Evolutionary conservation across 1,140 invertebrate species (phyloP), one percentile per base, ranked within the genome.

Genomic region (Procambarus clarkii): DNA sequence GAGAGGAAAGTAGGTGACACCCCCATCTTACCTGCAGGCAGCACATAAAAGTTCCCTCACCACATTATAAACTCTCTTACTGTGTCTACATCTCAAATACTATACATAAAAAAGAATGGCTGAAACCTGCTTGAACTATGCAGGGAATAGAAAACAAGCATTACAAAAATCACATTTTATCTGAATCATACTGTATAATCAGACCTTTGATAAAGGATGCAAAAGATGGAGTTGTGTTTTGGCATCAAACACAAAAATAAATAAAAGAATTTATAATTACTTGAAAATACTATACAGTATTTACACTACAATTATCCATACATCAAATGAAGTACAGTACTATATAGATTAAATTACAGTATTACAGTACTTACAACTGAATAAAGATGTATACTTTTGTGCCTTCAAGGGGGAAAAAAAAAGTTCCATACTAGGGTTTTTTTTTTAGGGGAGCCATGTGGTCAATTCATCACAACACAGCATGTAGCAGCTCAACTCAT

Each of bases 261-360:
- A 54, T 82, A 82, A 82, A 82, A 60, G 80, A 82, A 82, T 82
- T 82, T 82, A 82, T 50, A 82, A 60, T 82, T 15, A 82, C 24
- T 58, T 18, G 48, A 82, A 82, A 82, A 74, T 82, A 82, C 80
- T 82, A 82, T 82, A 82, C 80, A 82, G 80, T 82, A 82, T 82
- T 82, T 82, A 82, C 80, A 82, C 80, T 58, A 82, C 58, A 50
- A 18, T 82, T 79, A 58, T 54, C 54, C 50, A 82, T 82, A 82
- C 69, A 50, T 82, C 24, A 80, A 48, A 13, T 60, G 18, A 82
- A 54, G 80, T 82, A 82, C 80, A 34, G 34, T 34, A 34, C 34
- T 34, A 34, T 34, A 34, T 34, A 34, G 80, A 74, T 74, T 74
- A 74, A 74, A 74, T 74, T 82, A 82, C 80, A 54, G 34, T 82